Base-by-base conservation (phyloP, 2,888 invertebrate genomes). In the Neuroscelio doddi region DNA sequence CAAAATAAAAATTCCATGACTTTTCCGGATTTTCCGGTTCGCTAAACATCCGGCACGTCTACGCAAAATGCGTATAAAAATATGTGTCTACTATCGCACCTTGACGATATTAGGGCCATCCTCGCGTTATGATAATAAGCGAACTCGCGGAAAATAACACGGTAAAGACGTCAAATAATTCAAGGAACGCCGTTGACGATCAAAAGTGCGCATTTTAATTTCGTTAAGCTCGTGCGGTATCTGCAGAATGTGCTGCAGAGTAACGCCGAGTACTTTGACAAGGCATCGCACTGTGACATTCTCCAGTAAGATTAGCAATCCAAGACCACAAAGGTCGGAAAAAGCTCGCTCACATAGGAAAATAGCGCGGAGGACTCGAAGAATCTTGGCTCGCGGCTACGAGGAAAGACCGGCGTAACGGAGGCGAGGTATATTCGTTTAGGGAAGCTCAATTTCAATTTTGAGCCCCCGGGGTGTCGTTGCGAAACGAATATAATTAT, bases 401-500 rank as follows among this genome's bases (percentile, higher is more conserved):
- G 61, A 69, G 65, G 70, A 66, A 44, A 64, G 49, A 46, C 53
- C 56, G 56, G 68, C 58, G 50, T 50, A 50, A 50, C 51, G 61
- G 53, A 58, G 69, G 62, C 64, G 69, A 72, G 72, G 71, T 71
- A 72, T 75, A 75, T 73, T 75, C 78, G 73, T 74, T 76, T 69
- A 77, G 74, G 74, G 80, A 81, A 80, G 82, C 81, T 82, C 82
- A 81, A 83, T 84, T 84, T 84, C 83, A 84, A 84, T 84, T 83
- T 83, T 80, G 75, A 79, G 81, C 78, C 83, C 80, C 83, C 73
- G 72, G 83, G 82, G 83, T 82, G 82, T 83, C 83, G 82, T 84
- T 82, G 77, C 80, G 78, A 80, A 83, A 83, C 81, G 83, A 83
- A 84, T 84, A 84, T 83, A 84, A 83, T 84, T 83, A 83, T 84